These are phyloP conservation scores for Thamnophis elegans DNA, from an alignment of 2,797 vertebrate species.

Conservation along the genomic window DNA sequence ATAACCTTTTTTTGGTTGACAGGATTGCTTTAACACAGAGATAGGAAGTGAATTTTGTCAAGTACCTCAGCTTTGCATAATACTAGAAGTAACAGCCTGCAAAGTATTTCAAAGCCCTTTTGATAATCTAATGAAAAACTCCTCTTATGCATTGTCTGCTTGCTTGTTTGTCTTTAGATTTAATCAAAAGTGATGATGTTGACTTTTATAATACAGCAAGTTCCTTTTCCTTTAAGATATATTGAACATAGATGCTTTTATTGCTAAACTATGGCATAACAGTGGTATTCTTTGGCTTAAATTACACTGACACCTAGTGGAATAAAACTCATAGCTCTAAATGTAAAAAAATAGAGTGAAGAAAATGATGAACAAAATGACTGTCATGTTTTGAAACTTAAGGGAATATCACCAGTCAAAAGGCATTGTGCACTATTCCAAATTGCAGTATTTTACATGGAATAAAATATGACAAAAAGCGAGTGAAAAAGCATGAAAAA, in stretches of 20 bases:
- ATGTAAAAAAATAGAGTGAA: background rate
- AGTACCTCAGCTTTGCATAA: background rate
- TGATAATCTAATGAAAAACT: background rate
- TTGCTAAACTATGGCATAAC: too few species aligned
- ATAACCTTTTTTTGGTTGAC: background rate
- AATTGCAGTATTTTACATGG: background rate
- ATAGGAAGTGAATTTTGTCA: background rate
- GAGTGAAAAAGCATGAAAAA: background rate
- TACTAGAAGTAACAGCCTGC: background rate
- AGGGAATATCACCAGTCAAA: background rate
- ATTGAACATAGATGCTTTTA: background rate
- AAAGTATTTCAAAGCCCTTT: background rate
- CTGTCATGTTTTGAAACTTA: background rate
- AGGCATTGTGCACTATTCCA: background rate
- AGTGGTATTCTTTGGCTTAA: background rate
- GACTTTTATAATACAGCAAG: background rate
- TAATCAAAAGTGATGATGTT: background rate
- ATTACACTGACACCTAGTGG: slow-evolving; percentile 71
- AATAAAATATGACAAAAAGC: background rate
- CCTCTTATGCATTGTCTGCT: background rate
- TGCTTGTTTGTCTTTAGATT: background rate
- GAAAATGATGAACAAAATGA: background rate
- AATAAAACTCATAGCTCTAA: slow-evolving; percentile 11
- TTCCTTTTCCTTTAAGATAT: background rate
- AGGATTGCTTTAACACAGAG: background rate